Evolutionary conservation across 1,140 invertebrate species (phyloP).

Genomic region (Brachionus rotundiformis): DNA sequence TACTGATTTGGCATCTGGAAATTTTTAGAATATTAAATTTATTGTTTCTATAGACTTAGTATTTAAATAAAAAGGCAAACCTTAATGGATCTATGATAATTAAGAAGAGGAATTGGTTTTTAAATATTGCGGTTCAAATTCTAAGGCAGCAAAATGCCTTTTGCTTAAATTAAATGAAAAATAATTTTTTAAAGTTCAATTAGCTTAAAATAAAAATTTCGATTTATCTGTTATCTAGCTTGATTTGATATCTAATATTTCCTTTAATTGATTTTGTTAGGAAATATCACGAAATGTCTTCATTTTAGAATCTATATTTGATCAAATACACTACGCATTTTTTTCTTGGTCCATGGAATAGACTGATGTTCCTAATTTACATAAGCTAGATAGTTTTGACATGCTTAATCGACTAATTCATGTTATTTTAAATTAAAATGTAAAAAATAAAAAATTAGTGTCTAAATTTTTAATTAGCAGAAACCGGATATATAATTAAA

Average conservation of each 20-base stretch:
- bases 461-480: neutral
- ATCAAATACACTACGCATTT: too few relatives aligned
- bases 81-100: neutral
- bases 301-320: too few relatives aligned
- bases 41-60: neutral
- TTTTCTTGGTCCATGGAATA: neutral
- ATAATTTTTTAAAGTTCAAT: neutral
- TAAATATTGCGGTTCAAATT: neutral
- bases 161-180: neutral
- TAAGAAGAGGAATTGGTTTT: neutral
- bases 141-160: neutral
- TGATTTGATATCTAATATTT: neutral
- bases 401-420: neutral
- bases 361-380: neutral
- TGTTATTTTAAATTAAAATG: neutral
- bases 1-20: neutral
- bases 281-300: neutral
- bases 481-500: neutral
- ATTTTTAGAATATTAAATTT: too few relatives aligned
- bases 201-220: neutral
- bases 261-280: neutral
- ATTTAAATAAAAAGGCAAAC: neutral
- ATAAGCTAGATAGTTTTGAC: neutral
- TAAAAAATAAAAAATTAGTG: neutral
- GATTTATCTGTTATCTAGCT: neutral